Percentiles rank a stretch among this genome's conserved stretches.
Evolutionary conservation across 2,888 invertebrate genomes (phyloP).

Genomic region (Petrolisthes manimaculis): DNA sequence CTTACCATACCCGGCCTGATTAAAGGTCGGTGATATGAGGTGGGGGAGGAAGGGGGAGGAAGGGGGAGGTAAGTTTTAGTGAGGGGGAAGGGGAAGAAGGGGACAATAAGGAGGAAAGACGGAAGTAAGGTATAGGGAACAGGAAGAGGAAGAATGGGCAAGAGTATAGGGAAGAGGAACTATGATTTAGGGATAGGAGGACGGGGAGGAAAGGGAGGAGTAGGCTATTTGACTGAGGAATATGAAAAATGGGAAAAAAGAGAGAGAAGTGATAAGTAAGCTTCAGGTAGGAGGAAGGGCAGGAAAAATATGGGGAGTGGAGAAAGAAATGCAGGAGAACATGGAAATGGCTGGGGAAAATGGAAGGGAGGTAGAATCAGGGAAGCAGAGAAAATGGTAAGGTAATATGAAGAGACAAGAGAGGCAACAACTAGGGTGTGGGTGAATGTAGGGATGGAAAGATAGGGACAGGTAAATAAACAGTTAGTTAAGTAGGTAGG

Average conservation of each 20-base stretch:
- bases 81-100: background rate
- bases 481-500: too few species aligned
- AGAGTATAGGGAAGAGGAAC: background rate
- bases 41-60: background rate
- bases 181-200: background rate
- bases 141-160: background rate
- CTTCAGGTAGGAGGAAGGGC: background rate
- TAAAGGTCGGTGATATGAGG: background rate
- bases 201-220: background rate
- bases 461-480: too few species aligned
- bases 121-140: background rate
- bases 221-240: background rate
- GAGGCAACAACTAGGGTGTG: too few species aligned
- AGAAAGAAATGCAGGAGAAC: background rate
- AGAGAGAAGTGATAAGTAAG: background rate
- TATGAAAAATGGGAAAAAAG: background rate
- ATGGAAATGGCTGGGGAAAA: background rate
- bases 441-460: too few species aligned
- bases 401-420: background rate
- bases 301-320: background rate
- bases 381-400: background rate
- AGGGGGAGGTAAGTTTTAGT: background rate
- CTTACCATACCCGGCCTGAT: background rate
- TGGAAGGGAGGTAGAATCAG: background rate
- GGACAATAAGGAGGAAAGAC: background rate